Conservation (phyloP, 1,140 invertebrate species). For the Oscheius sp. region DNA sequence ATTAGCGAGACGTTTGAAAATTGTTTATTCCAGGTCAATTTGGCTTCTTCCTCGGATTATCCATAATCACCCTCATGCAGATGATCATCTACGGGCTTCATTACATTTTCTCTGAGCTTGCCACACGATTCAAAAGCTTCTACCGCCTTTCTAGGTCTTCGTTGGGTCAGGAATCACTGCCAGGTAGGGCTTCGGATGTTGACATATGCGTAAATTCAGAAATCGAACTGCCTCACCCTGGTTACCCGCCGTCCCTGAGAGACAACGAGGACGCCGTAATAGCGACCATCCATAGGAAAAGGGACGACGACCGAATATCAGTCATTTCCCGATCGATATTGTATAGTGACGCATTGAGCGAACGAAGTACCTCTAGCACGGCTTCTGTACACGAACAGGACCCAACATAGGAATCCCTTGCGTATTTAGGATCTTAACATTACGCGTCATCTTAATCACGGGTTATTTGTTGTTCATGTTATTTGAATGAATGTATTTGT, state of each 20-base stretch:
- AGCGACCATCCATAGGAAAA: not conserved
- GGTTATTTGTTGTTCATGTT: not conserved
- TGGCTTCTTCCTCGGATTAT: constrained; percentile 56
- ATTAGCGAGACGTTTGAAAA: not conserved
- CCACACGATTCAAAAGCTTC: not conserved
- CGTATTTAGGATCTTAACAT: not conserved
- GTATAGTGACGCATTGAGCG: not conserved
- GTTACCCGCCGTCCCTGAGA: not conserved
- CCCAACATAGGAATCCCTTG: not conserved
- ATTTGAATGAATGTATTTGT: too few relatives aligned
- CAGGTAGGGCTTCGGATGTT: not conserved
- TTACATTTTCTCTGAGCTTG: constrained; percentile 16
- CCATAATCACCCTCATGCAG: constrained; percentile 60
- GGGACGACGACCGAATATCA: not conserved
- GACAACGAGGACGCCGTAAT: constrained; percentile 3
- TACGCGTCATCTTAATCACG: not conserved
- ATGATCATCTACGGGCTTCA: constrained; percentile 45
- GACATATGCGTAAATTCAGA: not conserved
- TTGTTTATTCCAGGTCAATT: constrained; percentile 45
- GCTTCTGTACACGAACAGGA: not conserved
- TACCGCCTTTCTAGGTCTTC: constrained; percentile 5
- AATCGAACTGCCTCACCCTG: not conserved
- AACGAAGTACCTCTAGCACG: not conserved
- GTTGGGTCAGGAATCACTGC: constrained; percentile 4
- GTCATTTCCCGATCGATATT: not conserved